These are phyloP conservation scores for Helicoverpa armigera DNA, from an alignment of 1,140 invertebrate genomes.

Conservation along the genomic window DNA sequence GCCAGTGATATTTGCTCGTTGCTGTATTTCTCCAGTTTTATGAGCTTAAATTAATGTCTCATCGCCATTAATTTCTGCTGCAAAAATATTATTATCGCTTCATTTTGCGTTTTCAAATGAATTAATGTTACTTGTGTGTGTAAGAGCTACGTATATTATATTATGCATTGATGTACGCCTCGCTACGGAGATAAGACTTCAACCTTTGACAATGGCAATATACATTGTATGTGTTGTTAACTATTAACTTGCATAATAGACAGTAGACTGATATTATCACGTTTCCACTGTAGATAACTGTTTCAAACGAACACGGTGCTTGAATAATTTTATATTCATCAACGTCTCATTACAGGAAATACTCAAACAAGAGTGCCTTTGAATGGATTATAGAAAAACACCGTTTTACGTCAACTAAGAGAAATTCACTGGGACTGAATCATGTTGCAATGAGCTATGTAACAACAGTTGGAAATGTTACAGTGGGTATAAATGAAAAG, in stretches of 20 bases:
- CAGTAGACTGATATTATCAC: slow-evolving; percentile 37
- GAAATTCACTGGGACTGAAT: not conserved
- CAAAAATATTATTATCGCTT: not conserved
- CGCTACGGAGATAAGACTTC: slow-evolving; percentile 23
- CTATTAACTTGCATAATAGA: slow-evolving; percentile 41
- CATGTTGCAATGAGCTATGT: not conserved
- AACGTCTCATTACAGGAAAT: slow-evolving; percentile 25
- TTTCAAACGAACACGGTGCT: slow-evolving; percentile 20
- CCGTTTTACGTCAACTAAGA: slow-evolving; percentile 6
- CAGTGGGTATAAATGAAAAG: slow-evolving; percentile 28
- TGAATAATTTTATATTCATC: slow-evolving; percentile 33
- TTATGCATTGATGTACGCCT: slow-evolving; percentile 5
- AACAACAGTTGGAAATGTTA: slow-evolving; percentile 4
- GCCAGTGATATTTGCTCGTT: not conserved
- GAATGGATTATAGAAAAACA: slow-evolving; percentile 9
- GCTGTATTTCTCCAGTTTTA: not conserved
- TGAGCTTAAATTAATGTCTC: not conserved
- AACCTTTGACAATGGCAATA: slow-evolving; percentile 44
- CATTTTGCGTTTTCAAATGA: not conserved
- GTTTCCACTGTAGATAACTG: slow-evolving; percentile 40
- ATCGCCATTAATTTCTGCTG: not conserved
- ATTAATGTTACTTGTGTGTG: not conserved
- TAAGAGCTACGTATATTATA: not conserved
- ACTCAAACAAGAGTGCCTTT: slow-evolving; percentile 14
- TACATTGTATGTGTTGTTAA: slow-evolving; percentile 37